A percentile compares a stretch with the other conserved stretches of the same genome.
Evolutionary conservation across 2,888 invertebrate species (phyloP).

Genomic region (Tipula lateralis): DNA sequence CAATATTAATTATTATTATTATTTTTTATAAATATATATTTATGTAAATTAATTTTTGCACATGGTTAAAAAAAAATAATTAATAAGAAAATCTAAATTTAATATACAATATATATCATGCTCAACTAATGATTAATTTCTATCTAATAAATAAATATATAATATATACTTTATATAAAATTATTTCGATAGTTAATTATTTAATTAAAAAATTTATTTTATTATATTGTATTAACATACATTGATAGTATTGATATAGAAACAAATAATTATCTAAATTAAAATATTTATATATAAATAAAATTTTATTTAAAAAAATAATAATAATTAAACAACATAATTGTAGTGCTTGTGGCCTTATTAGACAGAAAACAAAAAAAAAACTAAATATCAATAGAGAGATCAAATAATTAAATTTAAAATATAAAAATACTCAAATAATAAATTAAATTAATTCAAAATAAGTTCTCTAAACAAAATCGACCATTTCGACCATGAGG

Average conservation of each 20-base stretch:
- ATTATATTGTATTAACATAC: background rate
- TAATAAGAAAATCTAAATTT: background rate
- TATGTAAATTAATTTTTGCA: background rate
- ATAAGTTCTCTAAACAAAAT: background rate
- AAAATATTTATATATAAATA: background rate
- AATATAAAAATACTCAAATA: slow-evolving; percentile 21
- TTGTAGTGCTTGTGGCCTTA: slow-evolving; percentile 26
- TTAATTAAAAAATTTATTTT: background rate
- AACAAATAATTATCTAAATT: background rate
- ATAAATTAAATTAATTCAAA: background rate
- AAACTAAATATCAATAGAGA: background rate
- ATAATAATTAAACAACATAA: background rate
- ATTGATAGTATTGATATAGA: background rate
- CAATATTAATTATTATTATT: background rate
- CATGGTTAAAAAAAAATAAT: slow-evolving; percentile 4
- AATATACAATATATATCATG: slow-evolving; percentile 25
- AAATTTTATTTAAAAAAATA: background rate
- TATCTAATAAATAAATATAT: background rate
- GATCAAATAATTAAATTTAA: background rate
- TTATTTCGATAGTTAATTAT: slow-evolving; percentile 20
- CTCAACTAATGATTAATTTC: slow-evolving; percentile 9
- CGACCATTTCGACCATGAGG: background rate
- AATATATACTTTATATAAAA: background rate
- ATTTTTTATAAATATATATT: background rate
- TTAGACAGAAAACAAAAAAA: slow-evolving; percentile 15